A percentile compares a stretch with the other conserved stretches of the same genome.
phyloP scores from a whole-genome alignment of 2,888 invertebrate species.

The Torymus texanus region DNA sequence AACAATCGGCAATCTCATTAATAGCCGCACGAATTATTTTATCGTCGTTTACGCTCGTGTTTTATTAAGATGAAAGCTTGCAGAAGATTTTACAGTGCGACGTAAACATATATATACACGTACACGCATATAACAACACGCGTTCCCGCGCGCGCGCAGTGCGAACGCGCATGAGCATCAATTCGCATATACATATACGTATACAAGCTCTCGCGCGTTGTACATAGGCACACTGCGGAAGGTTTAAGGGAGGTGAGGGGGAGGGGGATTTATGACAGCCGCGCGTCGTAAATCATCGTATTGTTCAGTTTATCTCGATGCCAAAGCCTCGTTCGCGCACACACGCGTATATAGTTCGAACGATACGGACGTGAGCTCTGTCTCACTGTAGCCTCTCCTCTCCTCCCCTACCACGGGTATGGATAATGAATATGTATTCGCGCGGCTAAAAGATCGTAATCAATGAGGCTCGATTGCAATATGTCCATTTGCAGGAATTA shows the following conservation, averaged over 20 bases:
- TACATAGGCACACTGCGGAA: conserved; percentile 2
- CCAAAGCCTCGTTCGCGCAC: conserved; percentile 31
- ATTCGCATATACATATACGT: background rate
- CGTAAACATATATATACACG: conserved; percentile 7
- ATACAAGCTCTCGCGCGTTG: background rate
- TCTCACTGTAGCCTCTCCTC: too few species aligned
- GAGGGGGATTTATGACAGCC: conserved; percentile 44
- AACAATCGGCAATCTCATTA: conserved; percentile 15
- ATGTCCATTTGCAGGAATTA: conserved; percentile 36
- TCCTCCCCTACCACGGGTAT: too few species aligned
- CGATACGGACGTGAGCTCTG: conserved; percentile 5
- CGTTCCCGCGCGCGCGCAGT: background rate
- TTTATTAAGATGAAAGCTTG: conserved; percentile 46
- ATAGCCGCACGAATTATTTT: conserved; percentile 28
- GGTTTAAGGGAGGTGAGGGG: conserved; percentile 1
- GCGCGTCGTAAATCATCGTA: conserved; percentile 54
- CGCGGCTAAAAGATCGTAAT: conserved; percentile 47
- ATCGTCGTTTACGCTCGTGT: conserved; percentile 4
- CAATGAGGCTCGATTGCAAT: conserved; percentile 42
- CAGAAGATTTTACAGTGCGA: conserved; percentile 38
- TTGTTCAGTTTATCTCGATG: conserved; percentile 55
- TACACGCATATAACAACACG: background rate
- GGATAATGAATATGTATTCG: conserved; percentile 49
- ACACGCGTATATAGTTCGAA: background rate
- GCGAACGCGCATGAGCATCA: too few species aligned